phyloP scores from a whole-genome alignment of 2,113 vertebrate genomes.

The Megaceryle torquata region DNA sequence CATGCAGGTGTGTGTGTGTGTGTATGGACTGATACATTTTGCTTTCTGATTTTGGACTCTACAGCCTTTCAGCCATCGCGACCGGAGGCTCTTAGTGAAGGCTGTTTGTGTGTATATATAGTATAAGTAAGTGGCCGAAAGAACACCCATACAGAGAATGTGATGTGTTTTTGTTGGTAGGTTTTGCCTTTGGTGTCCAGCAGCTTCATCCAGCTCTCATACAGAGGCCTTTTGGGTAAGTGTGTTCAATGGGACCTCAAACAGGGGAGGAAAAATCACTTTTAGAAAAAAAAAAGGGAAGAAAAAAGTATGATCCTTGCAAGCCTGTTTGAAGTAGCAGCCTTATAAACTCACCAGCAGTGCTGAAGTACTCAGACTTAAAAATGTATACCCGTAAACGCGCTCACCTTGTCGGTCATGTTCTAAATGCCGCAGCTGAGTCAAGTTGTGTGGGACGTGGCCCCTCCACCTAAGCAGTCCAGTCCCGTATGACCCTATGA shows the following conservation, averaged over 20 bases:
- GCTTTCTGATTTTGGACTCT: not conserved
- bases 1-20: not conserved
- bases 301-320: not conserved
- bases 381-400: constrained; percentile 28
- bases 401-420: constrained; percentile 59
- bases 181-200: constrained; percentile 97
- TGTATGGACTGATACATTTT: not conserved
- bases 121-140: not conserved
- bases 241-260: constrained; percentile 37
- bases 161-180: constrained; percentile 78
- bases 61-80: not conserved
- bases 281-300: not conserved
- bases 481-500: constrained; percentile 64
- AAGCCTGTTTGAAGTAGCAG: constrained; percentile 43
- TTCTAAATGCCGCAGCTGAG: constrained; percentile 73
- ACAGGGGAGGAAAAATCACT: not conserved
- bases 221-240: constrained; percentile 98
- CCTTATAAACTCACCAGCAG: constrained; percentile 41
- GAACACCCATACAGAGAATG: constrained; percentile 34
- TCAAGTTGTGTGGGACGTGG: constrained; percentile 74
- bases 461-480: constrained; percentile 43
- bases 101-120: not conserved
- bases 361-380: constrained; percentile 52
- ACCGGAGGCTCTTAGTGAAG: not conserved
- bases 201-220: constrained; percentile 98